Evolutionary conservation across 2,797 vertebrate species (phyloP), one percentile per base, ranked within the genome.

Genomic region (Enteromius thamalakanensis): DNA sequence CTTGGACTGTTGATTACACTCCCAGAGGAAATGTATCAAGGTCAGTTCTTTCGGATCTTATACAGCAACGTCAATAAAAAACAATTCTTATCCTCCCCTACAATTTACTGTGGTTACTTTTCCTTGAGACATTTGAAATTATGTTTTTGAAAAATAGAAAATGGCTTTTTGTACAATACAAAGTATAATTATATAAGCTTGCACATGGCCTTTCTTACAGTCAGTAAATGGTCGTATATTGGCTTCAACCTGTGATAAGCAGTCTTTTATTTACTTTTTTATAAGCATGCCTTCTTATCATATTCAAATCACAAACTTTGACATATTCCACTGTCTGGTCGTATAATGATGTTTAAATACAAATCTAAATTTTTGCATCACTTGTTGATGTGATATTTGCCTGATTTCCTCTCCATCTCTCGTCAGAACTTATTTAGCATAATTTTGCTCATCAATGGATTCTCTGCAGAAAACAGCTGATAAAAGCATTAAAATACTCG

Each of bases 101-200:
- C 42, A 65, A 17, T 74, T 74, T 51, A 40, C 47, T 65, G 32
- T 23, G 21, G 80, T 51, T 75, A 40, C 75, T 55, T 37, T 29
- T 55, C 12, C 14, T 40, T 68, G 29, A 26, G 8, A 29, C 26
- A 74, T 53, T 11, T 80, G 19, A 40, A 37, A 53, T 34, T 21
- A 74, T 75, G 58, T 49, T 53, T 32, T 3, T 65, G n/a, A 75
- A 74, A 42, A 74, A 42, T 45, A 34, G 42, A 81, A 64, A 81
- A 74, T 64, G 23, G 80, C 29, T 51, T 72, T 3, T 0, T 26
- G 26, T 60, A 62, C 7, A 72, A 72, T 51, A 40, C 32, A 74
- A 51, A 37, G 10, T 45, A 3, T 23, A 75, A 81, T 74, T 65
- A 53, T 32, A 65, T 53, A 23, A 32, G 17, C 1, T 29, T 70